These are phyloP conservation scores for Penaeus indicus DNA, from an alignment of 1,140 invertebrate species.

Conservation along the genomic window DNA sequence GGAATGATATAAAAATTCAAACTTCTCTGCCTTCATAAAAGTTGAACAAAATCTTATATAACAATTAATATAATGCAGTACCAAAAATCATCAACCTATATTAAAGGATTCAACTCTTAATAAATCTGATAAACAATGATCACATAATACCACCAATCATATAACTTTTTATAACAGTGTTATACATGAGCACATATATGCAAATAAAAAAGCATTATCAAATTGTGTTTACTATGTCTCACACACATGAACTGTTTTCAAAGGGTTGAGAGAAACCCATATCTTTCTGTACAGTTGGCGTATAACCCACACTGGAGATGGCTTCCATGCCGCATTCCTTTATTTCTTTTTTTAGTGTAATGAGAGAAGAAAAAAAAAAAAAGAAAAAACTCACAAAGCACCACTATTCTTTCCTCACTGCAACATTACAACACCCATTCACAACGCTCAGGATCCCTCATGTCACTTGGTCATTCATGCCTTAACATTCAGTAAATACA, in stretches of 20 bases:
- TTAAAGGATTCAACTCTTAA: neutral
- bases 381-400: constrained; percentile 40
- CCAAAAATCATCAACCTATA: constrained; percentile 33
- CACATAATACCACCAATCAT: constrained; percentile 34
- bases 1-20: constrained; percentile 54
- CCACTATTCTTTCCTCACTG: constrained; percentile 45
- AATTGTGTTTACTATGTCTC: constrained; percentile 55
- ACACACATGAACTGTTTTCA: constrained; percentile 38
- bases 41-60: constrained; percentile 25
- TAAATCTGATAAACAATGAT: constrained; percentile 22
- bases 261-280: neutral
- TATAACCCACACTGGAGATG: constrained; percentile 35
- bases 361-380: too few relatives aligned
- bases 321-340: neutral
- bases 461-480: too few relatives aligned
- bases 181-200: constrained; percentile 20
- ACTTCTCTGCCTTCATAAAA: constrained; percentile 18
- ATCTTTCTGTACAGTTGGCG: constrained; percentile 40
- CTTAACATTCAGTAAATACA: too few relatives aligned
- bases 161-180: constrained; percentile 29
- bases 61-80: constrained; percentile 35
- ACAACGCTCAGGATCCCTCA: too few relatives aligned
- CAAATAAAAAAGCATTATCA: constrained; percentile 48
- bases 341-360: neutral
- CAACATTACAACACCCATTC: constrained; percentile 19